These are phyloP conservation scores for Bovichtus diacanthus DNA, from an alignment of 2,797 vertebrate species.

Conservation along the genomic window DNA sequence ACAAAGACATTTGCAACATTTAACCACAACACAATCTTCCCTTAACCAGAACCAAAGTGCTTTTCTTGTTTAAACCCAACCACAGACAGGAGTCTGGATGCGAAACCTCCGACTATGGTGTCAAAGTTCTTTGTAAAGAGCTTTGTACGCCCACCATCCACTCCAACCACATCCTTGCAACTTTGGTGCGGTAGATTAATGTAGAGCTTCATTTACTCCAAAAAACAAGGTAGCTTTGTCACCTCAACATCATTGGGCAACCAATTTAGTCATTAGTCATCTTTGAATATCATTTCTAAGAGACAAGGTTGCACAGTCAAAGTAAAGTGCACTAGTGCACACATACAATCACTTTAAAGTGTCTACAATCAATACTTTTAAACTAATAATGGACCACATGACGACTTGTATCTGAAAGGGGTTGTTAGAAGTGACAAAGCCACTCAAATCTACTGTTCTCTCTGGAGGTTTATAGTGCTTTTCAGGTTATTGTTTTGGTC, in stretches of 20 bases:
- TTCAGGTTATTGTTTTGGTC: slow-evolving; percentile 1
- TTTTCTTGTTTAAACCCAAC: neutral
- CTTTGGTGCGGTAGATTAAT: neutral
- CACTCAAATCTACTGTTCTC: neutral
- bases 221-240: neutral
- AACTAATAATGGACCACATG: neutral
- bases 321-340: neutral
- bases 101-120: neutral
- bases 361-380: neutral
- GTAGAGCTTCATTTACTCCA: neutral
- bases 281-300: neutral
- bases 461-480: neutral
- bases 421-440: neutral
- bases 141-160: neutral
- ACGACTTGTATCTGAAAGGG: neutral
- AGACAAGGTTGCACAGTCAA: neutral
- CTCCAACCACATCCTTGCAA: neutral
- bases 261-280: neutral
- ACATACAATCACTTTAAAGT: neutral
- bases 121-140: neutral
- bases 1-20: neutral
- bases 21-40: neutral
- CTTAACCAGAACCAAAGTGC: neutral
- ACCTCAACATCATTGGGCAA: neutral
- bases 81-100: neutral